A percentile compares a stretch with the other conserved stretches of the same genome.
phyloP scores from a whole-genome alignment of 64 coral and sea anemone genomes.

The Montipora sp. region DNA sequence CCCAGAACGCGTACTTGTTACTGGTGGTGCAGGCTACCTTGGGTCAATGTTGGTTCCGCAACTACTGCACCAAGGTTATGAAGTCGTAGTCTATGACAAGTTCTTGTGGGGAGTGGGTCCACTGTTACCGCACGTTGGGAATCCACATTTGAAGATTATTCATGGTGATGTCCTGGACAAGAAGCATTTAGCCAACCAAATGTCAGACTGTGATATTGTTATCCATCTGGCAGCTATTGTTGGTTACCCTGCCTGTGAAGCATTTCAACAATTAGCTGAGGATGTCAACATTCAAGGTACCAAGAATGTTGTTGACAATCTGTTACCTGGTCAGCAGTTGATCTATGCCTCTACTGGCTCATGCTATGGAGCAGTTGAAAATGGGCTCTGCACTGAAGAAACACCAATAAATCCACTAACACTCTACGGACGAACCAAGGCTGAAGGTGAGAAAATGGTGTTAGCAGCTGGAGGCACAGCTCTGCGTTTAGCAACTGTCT shows the following conservation, averaged over 20 bases:
- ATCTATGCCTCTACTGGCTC: conserved; percentile 95
- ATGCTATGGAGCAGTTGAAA: conserved; percentile 86
- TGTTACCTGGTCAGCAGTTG: conserved; percentile 69
- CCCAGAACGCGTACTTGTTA: conserved; percentile 69
- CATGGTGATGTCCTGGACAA: conserved; percentile 86
- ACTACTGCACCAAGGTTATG: conserved; percentile 69
- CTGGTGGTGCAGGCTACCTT: conserved; percentile 94
- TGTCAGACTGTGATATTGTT: conserved; percentile 66
- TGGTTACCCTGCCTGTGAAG: conserved; percentile 92
- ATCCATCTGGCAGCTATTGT: conserved; percentile 94
- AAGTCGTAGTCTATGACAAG: conserved; percentile 80
- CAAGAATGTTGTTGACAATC: conserved; percentile 67
- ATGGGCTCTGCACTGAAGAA: conserved; percentile 90
- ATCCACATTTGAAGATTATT: conserved; percentile 67
- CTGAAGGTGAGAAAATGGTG: conserved; percentile 76
- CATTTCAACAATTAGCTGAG: conserved; percentile 68
- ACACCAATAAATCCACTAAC: conserved; percentile 89
- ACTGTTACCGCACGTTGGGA: conserved; percentile 52
- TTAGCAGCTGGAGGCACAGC: conserved; percentile 58
- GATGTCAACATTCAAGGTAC: conserved; percentile 84
- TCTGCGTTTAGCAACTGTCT: conserved; percentile 90
- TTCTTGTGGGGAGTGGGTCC: conserved; percentile 86
- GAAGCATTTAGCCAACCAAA: conserved; percentile 60
- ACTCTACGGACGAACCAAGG: conserved; percentile 94
- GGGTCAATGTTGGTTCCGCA: conserved; percentile 81